Evolutionary conservation across 2,888 invertebrate genomes (phyloP), one percentile per base, ranked within the genome.

Genomic region (Volucella zonaria): DNA sequence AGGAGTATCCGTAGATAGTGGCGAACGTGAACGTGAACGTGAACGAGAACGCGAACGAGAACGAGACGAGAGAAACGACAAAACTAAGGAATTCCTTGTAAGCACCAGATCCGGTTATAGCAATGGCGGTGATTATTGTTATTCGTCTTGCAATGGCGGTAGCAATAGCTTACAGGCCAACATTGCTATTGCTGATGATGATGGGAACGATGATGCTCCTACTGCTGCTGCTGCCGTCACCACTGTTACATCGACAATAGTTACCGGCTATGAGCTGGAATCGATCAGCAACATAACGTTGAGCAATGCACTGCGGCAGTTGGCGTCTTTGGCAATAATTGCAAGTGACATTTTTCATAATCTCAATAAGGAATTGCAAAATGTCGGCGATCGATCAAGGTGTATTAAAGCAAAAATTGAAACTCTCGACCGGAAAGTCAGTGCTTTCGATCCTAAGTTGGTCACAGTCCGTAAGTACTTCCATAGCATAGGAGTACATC

Each of bases 381-480:
- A 93, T 86, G 94, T 97, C 88, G 94, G 95, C 76, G 95, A 95
- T 89, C 94, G 97, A 87, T 95, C 96, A 79, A 94, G 95, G 81
- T 92, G 92, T 64, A 94, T 97, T 76, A 95, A 95, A 90, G 92
- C 92, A 76, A 95, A 95, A 91, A 94, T 97, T 88, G 93, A 93
- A 88, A 93, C 92, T 88, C 94, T 97, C 88, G 95, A 95, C 90
- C 94, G 94, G 88, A 93, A 94, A 89, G 95, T 97, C 89, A 93
- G 93, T 89, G 93, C 93, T 87, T 95, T 95, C 92, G 96, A 97
- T 92, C 97, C 97, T 82, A 97, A 96, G 93, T 95, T 95, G 92
- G 96, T 97, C 91, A 95, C 97, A 95, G 97, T 97, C 94, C 97
- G 97, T 97, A 93, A 97, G 97, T 97, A 93, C 70, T 86, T 31